Conservation (phyloP, 2,113 vertebrate genomes). For the Willisornis vidua region DNA sequence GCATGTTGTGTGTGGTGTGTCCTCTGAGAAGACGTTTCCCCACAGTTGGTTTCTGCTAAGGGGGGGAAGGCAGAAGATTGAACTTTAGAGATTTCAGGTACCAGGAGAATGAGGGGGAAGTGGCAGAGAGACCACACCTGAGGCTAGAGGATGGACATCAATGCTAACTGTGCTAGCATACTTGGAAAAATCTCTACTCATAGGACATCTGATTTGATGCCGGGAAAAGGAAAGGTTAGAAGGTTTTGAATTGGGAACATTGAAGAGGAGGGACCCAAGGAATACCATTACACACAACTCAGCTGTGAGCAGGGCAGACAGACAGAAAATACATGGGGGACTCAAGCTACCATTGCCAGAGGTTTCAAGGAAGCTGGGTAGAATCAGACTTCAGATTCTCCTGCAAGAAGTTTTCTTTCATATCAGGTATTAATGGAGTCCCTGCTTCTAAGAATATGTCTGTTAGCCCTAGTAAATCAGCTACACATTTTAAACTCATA, state of each 20-base stretch:
- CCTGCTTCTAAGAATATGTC: background rate
- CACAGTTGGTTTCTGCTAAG: too few relatives aligned
- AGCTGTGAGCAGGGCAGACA: background rate
- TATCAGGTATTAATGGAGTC: background rate
- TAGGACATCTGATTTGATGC: background rate
- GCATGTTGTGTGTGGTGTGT: too few relatives aligned
- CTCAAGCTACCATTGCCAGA: background rate
- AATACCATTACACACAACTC: background rate
- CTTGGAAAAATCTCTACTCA: background rate
- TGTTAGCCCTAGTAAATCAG: background rate
- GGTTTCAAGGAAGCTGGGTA: background rate
- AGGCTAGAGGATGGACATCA: background rate
- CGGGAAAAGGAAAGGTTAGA: background rate
- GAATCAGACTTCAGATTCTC: background rate
- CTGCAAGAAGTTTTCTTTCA: background rate
- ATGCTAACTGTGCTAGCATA: background rate
- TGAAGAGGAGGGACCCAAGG: background rate
- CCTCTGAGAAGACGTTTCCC: too few relatives aligned
- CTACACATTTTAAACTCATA: background rate
- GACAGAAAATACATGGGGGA: background rate
- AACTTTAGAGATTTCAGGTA: background rate
- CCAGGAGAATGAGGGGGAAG: background rate
- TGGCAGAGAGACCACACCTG: background rate
- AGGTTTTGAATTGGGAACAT: background rate
- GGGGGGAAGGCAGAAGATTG: background rate